Evolutionary conservation across 2,888 invertebrate species (phyloP).

Genomic region (Epinotia brunnichana): DNA sequence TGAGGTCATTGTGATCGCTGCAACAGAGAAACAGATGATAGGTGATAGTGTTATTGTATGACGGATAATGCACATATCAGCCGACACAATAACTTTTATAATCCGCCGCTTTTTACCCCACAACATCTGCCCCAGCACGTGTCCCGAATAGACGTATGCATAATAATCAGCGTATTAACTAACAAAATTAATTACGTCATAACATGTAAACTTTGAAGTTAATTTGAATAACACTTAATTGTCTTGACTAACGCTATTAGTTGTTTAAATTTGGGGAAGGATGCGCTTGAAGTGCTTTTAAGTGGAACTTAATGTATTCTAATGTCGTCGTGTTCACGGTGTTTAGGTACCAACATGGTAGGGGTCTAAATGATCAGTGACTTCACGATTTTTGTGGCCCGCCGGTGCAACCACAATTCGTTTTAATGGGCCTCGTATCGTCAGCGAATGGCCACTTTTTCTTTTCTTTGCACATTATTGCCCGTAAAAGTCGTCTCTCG

Average conservation of each 20-base stretch:
- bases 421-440: conserved; percentile 57
- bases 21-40: conserved; percentile 65
- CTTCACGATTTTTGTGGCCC: conserved; percentile 54
- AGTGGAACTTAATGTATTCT: conserved; percentile 62
- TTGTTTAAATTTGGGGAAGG: conserved; percentile 59
- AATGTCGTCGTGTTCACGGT: conserved; percentile 63
- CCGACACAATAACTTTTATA: conserved; percentile 60
- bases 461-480: conserved; percentile 52
- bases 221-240: conserved; percentile 69
- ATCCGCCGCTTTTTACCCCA: conserved; percentile 62
- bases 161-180: conserved; percentile 41
- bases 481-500: conserved; percentile 62
- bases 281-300: conserved; percentile 55
- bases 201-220: conserved; percentile 65
- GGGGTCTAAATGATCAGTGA: conserved; percentile 51
- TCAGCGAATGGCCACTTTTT: conserved; percentile 57
- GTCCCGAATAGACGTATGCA: conserved; percentile 41
- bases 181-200: conserved; percentile 62
- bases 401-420: conserved; percentile 53
- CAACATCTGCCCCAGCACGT: conserved; percentile 68
- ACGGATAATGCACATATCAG: conserved; percentile 60
- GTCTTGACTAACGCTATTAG: conserved; percentile 60
- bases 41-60: conserved; percentile 63
- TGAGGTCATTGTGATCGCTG: conserved; percentile 52
- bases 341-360: conserved; percentile 56